Evolutionary conservation across 2,113 vertebrate species (phyloP).

Genomic region (Oryzias curvinotus): DNA sequence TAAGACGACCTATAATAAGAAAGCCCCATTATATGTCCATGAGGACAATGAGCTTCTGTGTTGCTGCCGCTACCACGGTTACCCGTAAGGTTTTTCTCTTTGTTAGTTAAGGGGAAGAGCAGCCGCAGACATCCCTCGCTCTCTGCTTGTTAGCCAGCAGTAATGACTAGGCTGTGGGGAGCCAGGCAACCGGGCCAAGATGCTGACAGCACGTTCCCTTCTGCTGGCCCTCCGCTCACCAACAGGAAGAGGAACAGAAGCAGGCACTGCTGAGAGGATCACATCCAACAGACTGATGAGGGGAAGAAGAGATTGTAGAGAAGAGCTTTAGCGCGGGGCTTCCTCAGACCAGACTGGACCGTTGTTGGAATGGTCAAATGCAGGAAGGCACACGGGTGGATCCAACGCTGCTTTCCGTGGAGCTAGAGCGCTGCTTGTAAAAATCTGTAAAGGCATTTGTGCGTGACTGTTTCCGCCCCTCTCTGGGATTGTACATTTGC

Average conservation of each 20-base stretch:
- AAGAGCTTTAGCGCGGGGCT: constrained; percentile 20
- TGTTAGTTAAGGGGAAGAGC: constrained; percentile 71
- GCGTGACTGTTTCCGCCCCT: constrained; percentile 26
- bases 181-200: constrained; percentile 60
- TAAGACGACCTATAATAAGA: constrained; percentile 63
- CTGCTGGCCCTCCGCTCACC: constrained; percentile 49
- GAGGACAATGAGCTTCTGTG: constrained; percentile 43
- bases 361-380: constrained; percentile 20
- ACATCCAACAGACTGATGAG: constrained; percentile 47
- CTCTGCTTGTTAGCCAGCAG: constrained; percentile 70
- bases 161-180: constrained; percentile 68
- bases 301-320: constrained; percentile 11
- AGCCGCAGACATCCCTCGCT: constrained; percentile 55
- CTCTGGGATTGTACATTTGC: constrained; percentile 27
- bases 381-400: constrained; percentile 1
- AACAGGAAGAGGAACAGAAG: constrained; percentile 62
- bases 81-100: constrained; percentile 59
- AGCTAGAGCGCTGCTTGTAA: constrained; percentile 12
- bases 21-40: constrained; percentile 60
- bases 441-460: constrained; percentile 24
- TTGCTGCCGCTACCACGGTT: constrained; percentile 52
- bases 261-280: constrained; percentile 50
- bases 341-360: constrained; percentile 21
- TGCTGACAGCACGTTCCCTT: constrained; percentile 57
- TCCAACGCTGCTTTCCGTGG: not conserved